Percentiles rank a stretch among this genome's conserved stretches.
phyloP scores from a whole-genome alignment of 1,140 invertebrate genomes.

The Akabosia matsudoensis region DNA sequence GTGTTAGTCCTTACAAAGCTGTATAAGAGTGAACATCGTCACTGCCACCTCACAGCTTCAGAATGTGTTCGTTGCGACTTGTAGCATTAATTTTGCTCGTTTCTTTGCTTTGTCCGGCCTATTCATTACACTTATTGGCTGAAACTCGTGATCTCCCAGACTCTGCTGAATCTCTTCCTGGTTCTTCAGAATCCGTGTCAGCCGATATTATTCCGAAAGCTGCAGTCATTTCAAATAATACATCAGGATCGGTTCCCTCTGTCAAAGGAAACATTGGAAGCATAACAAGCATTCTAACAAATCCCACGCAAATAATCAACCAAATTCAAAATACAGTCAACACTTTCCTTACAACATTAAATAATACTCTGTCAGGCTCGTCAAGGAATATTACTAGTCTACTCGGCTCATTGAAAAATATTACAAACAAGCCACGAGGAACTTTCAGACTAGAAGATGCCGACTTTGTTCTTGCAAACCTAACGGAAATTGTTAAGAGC shows the following conservation, averaged over 20 bases:
- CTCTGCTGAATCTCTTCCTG: too few species aligned
- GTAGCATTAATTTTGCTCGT: too few species aligned
- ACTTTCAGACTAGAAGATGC: background rate
- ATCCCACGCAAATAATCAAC: background rate
- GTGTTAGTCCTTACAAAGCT: too few species aligned
- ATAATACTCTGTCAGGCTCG: background rate
- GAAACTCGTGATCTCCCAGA: too few species aligned
- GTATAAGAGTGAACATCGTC: too few species aligned
- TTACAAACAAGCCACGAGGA: background rate
- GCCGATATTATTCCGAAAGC: too few species aligned
- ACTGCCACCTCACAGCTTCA: too few species aligned
- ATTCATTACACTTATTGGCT: too few species aligned
- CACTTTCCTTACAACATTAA: background rate
- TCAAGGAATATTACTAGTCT: background rate
- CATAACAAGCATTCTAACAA: background rate
- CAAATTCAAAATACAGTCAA: background rate
- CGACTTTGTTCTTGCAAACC: background rate
- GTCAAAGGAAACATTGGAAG: background rate
- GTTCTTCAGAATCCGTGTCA: too few species aligned
- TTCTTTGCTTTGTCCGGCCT: too few species aligned
- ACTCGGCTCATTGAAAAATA: background rate
- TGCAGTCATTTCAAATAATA: background rate
- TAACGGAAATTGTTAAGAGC: background rate
- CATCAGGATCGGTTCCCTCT: too few species aligned
- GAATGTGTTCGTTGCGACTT: too few species aligned